A percentile compares a stretch with the other conserved stretches of the same genome.
Conservation (phyloP, 2,797 vertebrate species). For the Megalops cyprinoides region DNA sequence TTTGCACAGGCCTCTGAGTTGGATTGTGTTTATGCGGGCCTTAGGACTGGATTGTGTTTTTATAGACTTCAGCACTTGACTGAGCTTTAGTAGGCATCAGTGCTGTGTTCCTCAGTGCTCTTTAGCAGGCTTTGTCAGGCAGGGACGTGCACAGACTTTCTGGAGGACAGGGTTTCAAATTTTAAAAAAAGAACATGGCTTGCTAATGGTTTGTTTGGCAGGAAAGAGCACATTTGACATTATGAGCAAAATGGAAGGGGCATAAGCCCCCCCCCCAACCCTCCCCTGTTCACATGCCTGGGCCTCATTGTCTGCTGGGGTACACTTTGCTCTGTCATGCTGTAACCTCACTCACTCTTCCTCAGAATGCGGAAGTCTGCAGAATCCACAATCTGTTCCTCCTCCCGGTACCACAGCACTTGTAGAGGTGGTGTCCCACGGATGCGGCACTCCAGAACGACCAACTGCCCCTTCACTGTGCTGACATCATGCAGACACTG, state of each 20-base stretch:
- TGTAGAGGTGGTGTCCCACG: slow-evolving; percentile 76
- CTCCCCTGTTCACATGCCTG: no score
- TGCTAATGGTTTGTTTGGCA: no score
- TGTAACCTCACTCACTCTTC: slow-evolving; percentile 75
- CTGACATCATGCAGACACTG: slow-evolving; percentile 83
- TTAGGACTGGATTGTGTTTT: not conserved
- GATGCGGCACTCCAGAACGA: slow-evolving; percentile 82
- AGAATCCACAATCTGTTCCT: slow-evolving; percentile 77
- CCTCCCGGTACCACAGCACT: slow-evolving; percentile 84
- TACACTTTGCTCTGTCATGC: not conserved
- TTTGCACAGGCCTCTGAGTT: no score
- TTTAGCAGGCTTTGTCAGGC: no score
- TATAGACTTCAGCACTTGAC: not conserved
- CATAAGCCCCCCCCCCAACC: no score
- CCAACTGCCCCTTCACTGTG: slow-evolving; percentile 79
- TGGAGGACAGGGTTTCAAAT: no score
- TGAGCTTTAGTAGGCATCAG: no score
- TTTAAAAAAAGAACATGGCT: no score
- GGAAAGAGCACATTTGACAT: no score
- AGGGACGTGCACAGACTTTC: no score
- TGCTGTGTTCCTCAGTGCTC: no score
- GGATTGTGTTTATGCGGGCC: not conserved
- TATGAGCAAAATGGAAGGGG: no score
- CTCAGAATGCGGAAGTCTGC: slow-evolving; percentile 83
- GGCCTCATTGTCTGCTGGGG: not conserved